Evolutionary conservation across 2,797 vertebrate genomes (phyloP), one percentile per base, ranked within the genome.

Genomic region (Acanthornis magna): DNA sequence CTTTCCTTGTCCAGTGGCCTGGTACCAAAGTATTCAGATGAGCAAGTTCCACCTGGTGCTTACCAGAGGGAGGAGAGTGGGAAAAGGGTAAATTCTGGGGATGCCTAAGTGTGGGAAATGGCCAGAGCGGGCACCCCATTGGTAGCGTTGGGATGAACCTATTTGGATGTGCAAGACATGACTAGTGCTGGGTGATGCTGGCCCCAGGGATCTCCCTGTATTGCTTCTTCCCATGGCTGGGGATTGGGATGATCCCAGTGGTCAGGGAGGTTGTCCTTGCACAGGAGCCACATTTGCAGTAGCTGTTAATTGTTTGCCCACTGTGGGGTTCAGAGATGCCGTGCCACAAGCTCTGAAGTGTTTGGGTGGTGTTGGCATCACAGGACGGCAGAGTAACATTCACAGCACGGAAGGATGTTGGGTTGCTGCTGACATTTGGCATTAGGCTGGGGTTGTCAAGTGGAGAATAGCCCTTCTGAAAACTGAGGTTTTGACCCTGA

Each of bases 51-150:
- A 23, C 26, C 29, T 74, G 53, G 9, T 13, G 16, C 22, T 76
- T 45, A 13, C 18, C 0, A 2, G 17, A 57, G 18, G 29, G 26
- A 55, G 40, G 16, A 85, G 10, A 16, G 27, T 53, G 34, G 53
- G 2, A 54, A 75, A 74, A 23, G 8, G 13, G 15, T 13, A 36
- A 8, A 18, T 60, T 66, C 10, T 50, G 45, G 29, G 13, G 15
- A 7, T 43, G 12, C 7, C 6, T 6, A 16, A 32, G 15, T 7
- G 7, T 54, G 22, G 30, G 34, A 29, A 36, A 19, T 11, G 32
- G 18, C 18, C 16, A 21, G 36, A 40, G 11, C 0, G 0, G 10
- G 19, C n/a, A n/a, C 9, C 32, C 51, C 5, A 3, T 10, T 32
- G 32, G 2, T 70, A 47, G 14, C 3, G 6, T 36, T 17, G 50